Base-by-base conservation (phyloP, 2,888 invertebrate genomes). In the Auanema freiburgensis region DNA sequence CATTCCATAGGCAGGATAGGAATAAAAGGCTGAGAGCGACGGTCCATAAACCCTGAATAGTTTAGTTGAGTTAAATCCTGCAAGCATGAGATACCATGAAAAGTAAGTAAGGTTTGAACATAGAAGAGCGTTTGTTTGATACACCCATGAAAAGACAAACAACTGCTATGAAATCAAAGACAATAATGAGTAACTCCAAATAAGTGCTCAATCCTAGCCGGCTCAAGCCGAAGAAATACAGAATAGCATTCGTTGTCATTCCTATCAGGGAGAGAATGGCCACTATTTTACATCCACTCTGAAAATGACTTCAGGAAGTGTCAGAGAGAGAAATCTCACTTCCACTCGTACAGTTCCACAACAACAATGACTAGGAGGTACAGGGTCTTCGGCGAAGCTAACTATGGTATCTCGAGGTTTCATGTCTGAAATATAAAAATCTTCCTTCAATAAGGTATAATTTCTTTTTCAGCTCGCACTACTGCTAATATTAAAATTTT, bases 31-130 rank as follows among this genome's bases (percentile, higher is more conserved):
- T 58, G 52, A 71, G 57, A 6, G 69, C 69, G 53, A 71, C 53
- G 46, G 60, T 69, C 73, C 73, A 73, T 1, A 67, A 46, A 6
- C 66, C 52, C 73, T 73, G 66, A 21, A 72, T 62, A 49, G 56
- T 33, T 55, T 11, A 18, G n/a, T 55, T 55, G 5, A 8, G 16
- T 57, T 46, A 14, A 10, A 14, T 44, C 11, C 11, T 10, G n/a
- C n/a, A 44, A 44, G 23, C 23, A 18, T 12, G 46, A 49, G 59
- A 16, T 41, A 74, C 74, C 60, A 72, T 74, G 56, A 72, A 74
- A 46, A 74, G 67, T 24, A 74, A 61, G 50, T 74, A 74, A 1
- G 74, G 74, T 43, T 74, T 74, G 21, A 74, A 52, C 24, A 74
- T 50, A 16, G 70, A 66, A 8, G 72, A 63, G 14, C 66, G 63